These are phyloP conservation scores for Cataglyphis hispanica DNA, from an alignment of 1,140 invertebrate species.

Conservation along the genomic window DNA sequence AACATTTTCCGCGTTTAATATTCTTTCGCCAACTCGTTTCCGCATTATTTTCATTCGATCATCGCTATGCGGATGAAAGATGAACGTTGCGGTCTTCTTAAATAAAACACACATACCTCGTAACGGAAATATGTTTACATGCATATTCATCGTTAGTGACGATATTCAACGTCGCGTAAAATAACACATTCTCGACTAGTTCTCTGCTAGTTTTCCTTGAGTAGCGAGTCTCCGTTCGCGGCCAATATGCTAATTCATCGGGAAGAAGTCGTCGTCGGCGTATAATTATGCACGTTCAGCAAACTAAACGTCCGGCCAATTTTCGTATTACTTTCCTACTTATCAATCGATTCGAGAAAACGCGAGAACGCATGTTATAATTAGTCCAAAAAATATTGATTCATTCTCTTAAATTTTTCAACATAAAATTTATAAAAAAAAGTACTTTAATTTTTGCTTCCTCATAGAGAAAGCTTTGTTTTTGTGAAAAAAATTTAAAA, in stretches of 20 bases:
- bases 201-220: slow-evolving; percentile 44
- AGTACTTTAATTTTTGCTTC: no score
- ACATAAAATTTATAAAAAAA: background rate
- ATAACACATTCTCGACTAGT: background rate
- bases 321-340: background rate
- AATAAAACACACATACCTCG: slow-evolving; percentile 5
- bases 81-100: slow-evolving; percentile 1
- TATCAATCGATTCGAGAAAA: background rate
- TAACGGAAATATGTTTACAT: slow-evolving; percentile 32
- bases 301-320: background rate
- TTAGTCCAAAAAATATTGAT: background rate
- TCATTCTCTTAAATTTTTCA: background rate
- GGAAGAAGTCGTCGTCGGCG: background rate
- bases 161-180: background rate
- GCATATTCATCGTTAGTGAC: background rate
- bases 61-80: slow-evolving; percentile 15
- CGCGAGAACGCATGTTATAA: background rate
- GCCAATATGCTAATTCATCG: slow-evolving; percentile 48
- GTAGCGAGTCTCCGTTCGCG: background rate
- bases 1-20: background rate
- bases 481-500: background rate
- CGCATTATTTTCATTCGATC: slow-evolving; percentile 27
- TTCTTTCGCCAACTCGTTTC: background rate
- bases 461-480: no score
- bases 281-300: slow-evolving; percentile 28